Percentiles rank a stretch among this genome's conserved stretches.
phyloP scores from a whole-genome alignment of 2,797 vertebrate species.

The Spinus olivaceus region DNA sequence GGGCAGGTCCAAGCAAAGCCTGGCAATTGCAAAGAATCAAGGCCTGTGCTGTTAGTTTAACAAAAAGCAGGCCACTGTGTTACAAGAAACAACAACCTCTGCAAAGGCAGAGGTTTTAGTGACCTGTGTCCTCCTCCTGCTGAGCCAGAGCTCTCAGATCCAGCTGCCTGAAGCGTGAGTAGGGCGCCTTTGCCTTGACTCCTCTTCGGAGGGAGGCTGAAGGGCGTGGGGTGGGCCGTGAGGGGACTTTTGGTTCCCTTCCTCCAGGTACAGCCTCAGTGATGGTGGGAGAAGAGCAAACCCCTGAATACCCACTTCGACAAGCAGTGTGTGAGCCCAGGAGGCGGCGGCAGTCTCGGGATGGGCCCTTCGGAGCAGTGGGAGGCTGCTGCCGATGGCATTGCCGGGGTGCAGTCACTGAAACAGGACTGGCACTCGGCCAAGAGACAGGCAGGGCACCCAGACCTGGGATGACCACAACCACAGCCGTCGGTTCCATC shows the following conservation, averaged over 20 bases:
- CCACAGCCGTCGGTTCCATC: background rate
- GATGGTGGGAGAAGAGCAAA: background rate
- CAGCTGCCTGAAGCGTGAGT: background rate
- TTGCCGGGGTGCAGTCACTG: background rate
- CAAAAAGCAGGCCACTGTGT: background rate
- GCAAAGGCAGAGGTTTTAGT: background rate
- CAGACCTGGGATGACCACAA: background rate
- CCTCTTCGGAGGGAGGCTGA: background rate
- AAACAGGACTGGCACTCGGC: accelerated
- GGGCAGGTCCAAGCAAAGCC: background rate
- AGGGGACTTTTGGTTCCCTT: background rate
- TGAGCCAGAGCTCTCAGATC: background rate
- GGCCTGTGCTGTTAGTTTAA: background rate
- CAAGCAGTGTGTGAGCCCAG: background rate
- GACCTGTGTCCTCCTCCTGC: background rate
- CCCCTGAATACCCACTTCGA: accelerated
- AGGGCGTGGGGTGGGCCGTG: background rate
- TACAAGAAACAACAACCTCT: background rate
- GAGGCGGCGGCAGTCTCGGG: background rate
- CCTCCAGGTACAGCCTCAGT: background rate
- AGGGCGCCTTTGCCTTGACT: background rate
- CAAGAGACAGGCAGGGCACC: background rate
- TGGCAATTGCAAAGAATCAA: background rate
- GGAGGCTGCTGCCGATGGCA: accelerated
- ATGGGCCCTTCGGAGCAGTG: accelerated